These are phyloP conservation scores for Tortrix viridana DNA, from an alignment of 2,888 invertebrate species.

Conservation along the genomic window DNA sequence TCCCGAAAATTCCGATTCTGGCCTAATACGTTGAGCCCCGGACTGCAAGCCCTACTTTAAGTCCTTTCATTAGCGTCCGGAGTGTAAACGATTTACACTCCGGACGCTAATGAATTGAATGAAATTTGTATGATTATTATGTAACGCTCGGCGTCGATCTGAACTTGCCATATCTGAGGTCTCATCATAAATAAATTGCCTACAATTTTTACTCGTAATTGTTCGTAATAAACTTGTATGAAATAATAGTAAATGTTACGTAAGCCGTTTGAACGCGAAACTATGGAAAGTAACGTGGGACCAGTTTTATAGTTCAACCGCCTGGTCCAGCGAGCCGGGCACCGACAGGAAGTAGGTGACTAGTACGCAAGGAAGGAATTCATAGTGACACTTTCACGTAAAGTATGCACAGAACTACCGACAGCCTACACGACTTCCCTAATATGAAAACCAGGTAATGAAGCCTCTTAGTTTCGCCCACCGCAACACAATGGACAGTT, in stretches of 20 bases:
- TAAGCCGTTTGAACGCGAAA: constrained; percentile 57
- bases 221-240: constrained; percentile 38
- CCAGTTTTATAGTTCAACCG: constrained; percentile 25
- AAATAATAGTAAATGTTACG: constrained; percentile 51
- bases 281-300: constrained; percentile 54
- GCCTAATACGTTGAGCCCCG: too few relatives aligned
- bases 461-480: neutral
- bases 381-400: constrained; percentile 5
- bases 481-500: neutral
- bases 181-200: constrained; percentile 4
- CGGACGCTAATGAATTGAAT: too few relatives aligned
- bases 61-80: neutral
- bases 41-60: too few relatives aligned
- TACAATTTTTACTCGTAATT: constrained; percentile 3
- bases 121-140: neutral
- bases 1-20: too few relatives aligned
- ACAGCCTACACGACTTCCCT: constrained; percentile 1
- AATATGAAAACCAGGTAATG: neutral
- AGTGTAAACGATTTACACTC: too few relatives aligned
- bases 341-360: constrained; percentile 23
- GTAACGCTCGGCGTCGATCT: constrained; percentile 24
- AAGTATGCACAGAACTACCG: neutral
- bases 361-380: constrained; percentile 8
- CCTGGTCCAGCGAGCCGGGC: constrained; percentile 12
- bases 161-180: constrained; percentile 23